Evolutionary conservation across 2,113 vertebrate genomes (phyloP), one percentile per base, ranked within the genome.

Genomic region (Petrocephalus microphthalmus): DNA sequence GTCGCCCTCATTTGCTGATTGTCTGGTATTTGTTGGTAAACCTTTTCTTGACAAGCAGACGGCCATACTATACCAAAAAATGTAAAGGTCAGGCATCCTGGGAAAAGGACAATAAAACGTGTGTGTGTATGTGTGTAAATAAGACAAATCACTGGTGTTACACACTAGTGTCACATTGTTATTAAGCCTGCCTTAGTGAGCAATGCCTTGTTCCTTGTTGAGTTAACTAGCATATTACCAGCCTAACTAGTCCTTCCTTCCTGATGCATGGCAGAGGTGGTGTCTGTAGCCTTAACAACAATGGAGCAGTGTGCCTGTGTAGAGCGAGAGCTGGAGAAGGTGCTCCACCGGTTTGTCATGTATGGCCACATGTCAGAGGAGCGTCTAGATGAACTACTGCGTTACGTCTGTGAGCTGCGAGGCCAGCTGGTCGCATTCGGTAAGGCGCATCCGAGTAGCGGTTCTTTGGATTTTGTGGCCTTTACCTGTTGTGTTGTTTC

Each of bases 221-320:
- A 64, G 67, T 13, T 53, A 54, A 37, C 29, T 37, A 49, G 45
- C 29, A 52, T 25, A 42, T 25, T 52, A 2, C 49, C 81, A 45
- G 2, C 25, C 25, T 85, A 13, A 33, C 53, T 86, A 29, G 29
- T 13, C 4, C 33, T 37, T 45, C 51, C 25, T n/a, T 22, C 57
- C 13, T 53, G 29, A 57, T 33, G 17, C 74, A 6, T 25, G 22
- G 3, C 93, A 90, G 90, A 90, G 89, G 90, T 53, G 90, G 49
- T 89, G 89, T 89, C 91, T 89, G 85, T 88, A 90, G 85, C 90
- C 85, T 92, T 92, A 92, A 89, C 82, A 89, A 93, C 83, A 17
- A 98, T 98, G 97, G 97, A 98, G 93, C 97, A 97, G 92, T 98
- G 97, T 90, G 96, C 96, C 0, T 97, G 96, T 87, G 96, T 98